phyloP scores from a whole-genome alignment of 2,113 vertebrate genomes.

The Syngnathus scovelli region DNA sequence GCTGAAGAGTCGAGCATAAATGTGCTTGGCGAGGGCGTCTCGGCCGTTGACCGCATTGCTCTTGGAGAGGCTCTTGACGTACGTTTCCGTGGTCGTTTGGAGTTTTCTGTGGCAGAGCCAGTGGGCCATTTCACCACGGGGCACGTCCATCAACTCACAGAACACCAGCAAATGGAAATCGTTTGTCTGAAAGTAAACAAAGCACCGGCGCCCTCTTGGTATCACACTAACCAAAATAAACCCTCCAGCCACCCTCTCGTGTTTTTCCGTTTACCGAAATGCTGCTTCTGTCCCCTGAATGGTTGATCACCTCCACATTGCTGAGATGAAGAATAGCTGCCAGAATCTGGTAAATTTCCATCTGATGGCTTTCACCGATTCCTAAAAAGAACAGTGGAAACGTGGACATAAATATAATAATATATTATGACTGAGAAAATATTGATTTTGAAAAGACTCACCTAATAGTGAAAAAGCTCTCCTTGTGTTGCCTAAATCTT shows the following conservation, averaged over 20 bases:
- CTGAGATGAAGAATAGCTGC: conserved; percentile 92
- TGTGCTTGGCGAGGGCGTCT: conserved; percentile 89
- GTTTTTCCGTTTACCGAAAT: conserved; percentile 72
- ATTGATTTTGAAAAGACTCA: conserved; percentile 49
- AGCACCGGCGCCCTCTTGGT: neutral
- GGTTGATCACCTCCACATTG: conserved; percentile 82
- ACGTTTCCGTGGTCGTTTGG: conserved; percentile 84
- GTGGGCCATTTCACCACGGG: conserved; percentile 86
- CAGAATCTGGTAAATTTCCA: conserved; percentile 88
- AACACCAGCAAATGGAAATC: conserved; percentile 81
- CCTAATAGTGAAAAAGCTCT: conserved; percentile 85
- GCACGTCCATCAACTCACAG: conserved; percentile 88
- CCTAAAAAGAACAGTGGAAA: conserved; percentile 61
- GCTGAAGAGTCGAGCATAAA: conserved; percentile 88
- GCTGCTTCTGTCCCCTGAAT: conserved; percentile 80
- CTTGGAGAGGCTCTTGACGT: conserved; percentile 84
- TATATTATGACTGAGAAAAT: neutral
- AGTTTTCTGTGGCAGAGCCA: conserved; percentile 95
- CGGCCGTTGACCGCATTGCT: conserved; percentile 81
- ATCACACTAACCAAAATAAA: neutral
- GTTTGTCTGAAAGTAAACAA: conserved; percentile 73
- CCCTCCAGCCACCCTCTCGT: neutral
- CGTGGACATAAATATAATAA: too few relatives aligned
- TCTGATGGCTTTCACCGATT: conserved; percentile 83
- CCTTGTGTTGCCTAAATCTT: conserved; percentile 83